Base-by-base conservation (phyloP, 1,140 invertebrate genomes). In the Hycleus cichorii region DNA sequence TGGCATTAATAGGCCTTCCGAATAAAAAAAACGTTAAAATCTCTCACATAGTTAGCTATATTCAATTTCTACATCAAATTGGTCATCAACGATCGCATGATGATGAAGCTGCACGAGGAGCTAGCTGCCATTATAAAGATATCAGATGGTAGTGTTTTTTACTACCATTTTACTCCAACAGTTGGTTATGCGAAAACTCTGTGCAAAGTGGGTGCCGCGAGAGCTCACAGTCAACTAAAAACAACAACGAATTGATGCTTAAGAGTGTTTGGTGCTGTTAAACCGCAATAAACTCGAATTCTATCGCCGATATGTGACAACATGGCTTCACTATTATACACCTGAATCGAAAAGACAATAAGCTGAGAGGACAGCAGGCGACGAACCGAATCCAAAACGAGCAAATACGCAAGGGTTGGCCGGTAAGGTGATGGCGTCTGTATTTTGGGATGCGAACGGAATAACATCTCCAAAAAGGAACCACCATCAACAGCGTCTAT, bases 321-420 rank as follows among this genome's bases (percentile, higher is more conserved):
- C n/a, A 24, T 12, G 43, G 43, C 62, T 49, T 32, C 32, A 32
- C 2, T 32, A 32, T 32, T 3, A 66, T 61, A 66, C 62, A 26
- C 69, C 67, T 49, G 71, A 75, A 57, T 66, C 68, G 26, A 73
- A 70, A 60, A 74, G 64, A 58, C 69, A 72, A 70, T 66, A 42
- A 68, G 69, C 64, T 59, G 67, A 32, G 55, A 67, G 62, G 65
- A 61, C 58, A 69, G 59, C 40, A 57, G 55, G 40, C 53, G 66
- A 65, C 47, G 64, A 72, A 70, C 45, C 25, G 8, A 47, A 49
- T 60, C 64, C 61, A 52, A 69, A 69, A 56, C 65, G 68, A 27
- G 47, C 54, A 27, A 65, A 64, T 55, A 58, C 49, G 25, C 45
- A 50, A 27, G 42, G 3, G 32, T 60, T 50, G 24, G 60, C 65